Base-by-base conservation (phyloP, 2,888 invertebrate genomes). In the Calliscelio sp. region DNA sequence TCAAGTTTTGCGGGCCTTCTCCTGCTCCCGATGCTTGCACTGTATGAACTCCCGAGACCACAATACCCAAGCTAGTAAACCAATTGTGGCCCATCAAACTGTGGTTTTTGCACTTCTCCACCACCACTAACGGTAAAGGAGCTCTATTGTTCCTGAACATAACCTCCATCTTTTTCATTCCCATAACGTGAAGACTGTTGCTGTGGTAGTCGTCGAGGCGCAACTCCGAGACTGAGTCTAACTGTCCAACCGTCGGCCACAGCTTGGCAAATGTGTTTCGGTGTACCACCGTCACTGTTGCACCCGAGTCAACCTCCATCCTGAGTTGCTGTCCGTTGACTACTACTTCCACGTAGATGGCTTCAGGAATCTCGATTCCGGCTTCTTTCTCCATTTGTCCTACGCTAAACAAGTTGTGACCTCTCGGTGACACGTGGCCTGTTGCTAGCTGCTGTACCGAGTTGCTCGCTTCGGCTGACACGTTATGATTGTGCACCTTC, bases 261-360 rank as follows among this genome's bases (percentile, higher is more conserved):
- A 68, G 14, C 55, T 10, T 38, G 0, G 53, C 25, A 4, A 70
- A 70, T 18, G 41, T 55, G n/a, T 41, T 38, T 55, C 41, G 7
- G 24, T 70, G 70, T 18, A 70, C 41, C 6, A 55, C 70, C 6
- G 70, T 18, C 18, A 70, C 25, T 8, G 70, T 55, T n/a, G 70
- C 41, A 18, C 55, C 70, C 6, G 44, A 70, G 18, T 70, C 66
- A 2, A 66, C 55, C 38, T 68, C 25, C 66, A 68, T 35, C 0
- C 18, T 22, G 0, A 68, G 8, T 4, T 2, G 2, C 24, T 16
- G n/a, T 5, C 18, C 16, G 22, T 68, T 16, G 18, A 68, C 35
- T 38, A 18, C 10, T 1, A 65, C 49, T 1, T 25, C 5, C 0
- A 68, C 24, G 5, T 51, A 38, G 16, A 68, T n/a, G 2, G 66